phyloP scores from a whole-genome alignment of 2,797 vertebrate genomes.

The Argyrosomus regius region DNA sequence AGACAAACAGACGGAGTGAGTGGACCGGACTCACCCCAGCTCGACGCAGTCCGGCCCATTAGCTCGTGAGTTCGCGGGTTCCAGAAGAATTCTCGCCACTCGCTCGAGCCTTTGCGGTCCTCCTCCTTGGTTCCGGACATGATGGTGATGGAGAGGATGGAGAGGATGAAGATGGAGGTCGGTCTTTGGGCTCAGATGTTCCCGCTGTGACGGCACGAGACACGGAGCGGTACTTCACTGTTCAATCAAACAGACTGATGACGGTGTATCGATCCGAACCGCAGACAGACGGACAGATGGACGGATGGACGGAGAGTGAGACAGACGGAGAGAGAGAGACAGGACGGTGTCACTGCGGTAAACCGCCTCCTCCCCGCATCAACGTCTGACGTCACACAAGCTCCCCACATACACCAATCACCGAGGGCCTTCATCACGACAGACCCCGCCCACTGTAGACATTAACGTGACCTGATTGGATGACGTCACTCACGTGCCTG shows the following conservation, averaged over 20 bases:
- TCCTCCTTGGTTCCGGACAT: slow-evolving; percentile 74
- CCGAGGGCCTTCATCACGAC: not conserved
- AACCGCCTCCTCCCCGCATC: slow-evolving; percentile 35
- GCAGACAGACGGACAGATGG: not conserved
- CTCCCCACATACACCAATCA: slow-evolving; percentile 36
- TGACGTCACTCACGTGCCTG: slow-evolving; percentile 13
- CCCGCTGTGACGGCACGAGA: not conserved
- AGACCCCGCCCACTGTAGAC: slow-evolving; percentile 30
- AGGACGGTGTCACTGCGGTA: slow-evolving; percentile 43
- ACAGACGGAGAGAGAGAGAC: slow-evolving; percentile 9
- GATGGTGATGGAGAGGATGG: slow-evolving; percentile 47
- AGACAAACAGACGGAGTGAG: too few species aligned
- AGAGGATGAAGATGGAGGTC: slow-evolving; percentile 46
- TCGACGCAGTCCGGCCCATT: slow-evolving; percentile 74
- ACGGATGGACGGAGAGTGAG: not conserved
- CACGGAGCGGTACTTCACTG: not conserved
- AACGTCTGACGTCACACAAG: slow-evolving; percentile 52
- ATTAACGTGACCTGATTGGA: not conserved
- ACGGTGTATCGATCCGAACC: slow-evolving; percentile 19
- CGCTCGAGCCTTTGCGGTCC: slow-evolving; percentile 63
- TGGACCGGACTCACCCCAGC: slow-evolving; percentile 72
- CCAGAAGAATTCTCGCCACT: slow-evolving; percentile 74
- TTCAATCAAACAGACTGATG: not conserved
- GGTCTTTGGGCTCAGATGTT: not conserved
- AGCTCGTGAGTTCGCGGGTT: slow-evolving; percentile 79